Percentiles rank a stretch among this genome's conserved stretches.
phyloP scores from a whole-genome alignment of 2,113 vertebrate genomes.

The Pelmatolapia mariae region DNA sequence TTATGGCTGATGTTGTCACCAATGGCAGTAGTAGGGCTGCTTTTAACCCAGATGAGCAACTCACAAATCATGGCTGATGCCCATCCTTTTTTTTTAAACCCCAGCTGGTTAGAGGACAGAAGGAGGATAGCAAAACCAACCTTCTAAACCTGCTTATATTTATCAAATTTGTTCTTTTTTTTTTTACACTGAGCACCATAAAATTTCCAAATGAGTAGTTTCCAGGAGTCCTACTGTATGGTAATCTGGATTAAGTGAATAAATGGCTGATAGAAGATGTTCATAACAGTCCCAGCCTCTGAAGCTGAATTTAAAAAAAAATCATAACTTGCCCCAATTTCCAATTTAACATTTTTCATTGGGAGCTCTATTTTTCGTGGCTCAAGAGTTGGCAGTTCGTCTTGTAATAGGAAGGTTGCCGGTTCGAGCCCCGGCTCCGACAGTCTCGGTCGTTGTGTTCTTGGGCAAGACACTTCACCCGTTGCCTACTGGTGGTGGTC shows the following conservation, averaged over 20 bases:
- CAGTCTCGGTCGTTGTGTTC: background rate
- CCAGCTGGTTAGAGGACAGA: slow-evolving; percentile 11
- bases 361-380: background rate
- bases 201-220: background rate
- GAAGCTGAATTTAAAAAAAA: background rate
- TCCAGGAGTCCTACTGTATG: background rate
- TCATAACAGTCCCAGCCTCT: background rate
- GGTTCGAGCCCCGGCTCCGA: background rate
- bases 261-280: background rate
- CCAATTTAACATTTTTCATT: background rate
- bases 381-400: background rate
- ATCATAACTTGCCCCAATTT: background rate
- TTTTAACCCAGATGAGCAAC: slow-evolving; percentile 39
- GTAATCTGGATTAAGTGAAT: background rate
- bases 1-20: slow-evolving; percentile 13
- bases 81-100: background rate
- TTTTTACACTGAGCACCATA: background rate
- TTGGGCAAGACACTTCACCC: background rate
- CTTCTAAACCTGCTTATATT: background rate
- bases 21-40: slow-evolving; percentile 28
- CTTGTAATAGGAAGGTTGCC: background rate
- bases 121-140: background rate
- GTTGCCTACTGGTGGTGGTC: background rate
- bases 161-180: background rate
- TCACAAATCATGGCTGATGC: background rate